Evolutionary conservation across 92 coral and sea anemone genomes (phyloP).

Genomic region (Ricordea florida): DNA sequence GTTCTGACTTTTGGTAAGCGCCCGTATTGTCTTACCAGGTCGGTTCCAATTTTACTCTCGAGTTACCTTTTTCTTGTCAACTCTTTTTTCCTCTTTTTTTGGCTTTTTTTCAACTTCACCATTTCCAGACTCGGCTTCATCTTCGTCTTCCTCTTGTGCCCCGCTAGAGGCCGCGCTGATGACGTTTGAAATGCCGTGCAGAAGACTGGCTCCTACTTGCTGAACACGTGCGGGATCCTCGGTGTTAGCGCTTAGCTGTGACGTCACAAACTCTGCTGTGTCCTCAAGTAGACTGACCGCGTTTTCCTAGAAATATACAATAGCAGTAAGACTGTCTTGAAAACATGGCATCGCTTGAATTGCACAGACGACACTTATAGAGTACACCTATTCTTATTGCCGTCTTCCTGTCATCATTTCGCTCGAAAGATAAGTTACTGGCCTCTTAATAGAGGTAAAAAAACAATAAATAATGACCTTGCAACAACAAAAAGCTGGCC

Average conservation of each 20-base stretch:
- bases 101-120: background rate
- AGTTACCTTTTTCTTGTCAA: constrained; percentile 54
- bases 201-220: constrained; percentile 77
- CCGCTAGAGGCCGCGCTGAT: constrained; percentile 65
- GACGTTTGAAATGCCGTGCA: constrained; percentile 80
- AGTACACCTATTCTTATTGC: too few relatives aligned
- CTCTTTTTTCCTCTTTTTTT: constrained; percentile 14
- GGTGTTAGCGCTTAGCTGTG: constrained; percentile 49
- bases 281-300: constrained; percentile 72
- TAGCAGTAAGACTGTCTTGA: background rate
- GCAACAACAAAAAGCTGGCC: too few relatives aligned
- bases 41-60: too few relatives aligned
- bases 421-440: too few relatives aligned
- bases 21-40: too few relatives aligned
- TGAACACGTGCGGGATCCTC: constrained; percentile 66
- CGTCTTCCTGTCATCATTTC: too few relatives aligned
- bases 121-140: background rate
- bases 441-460: too few relatives aligned
- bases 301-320: constrained; percentile 45
- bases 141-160: constrained; percentile 26
- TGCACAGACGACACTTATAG: too few relatives aligned
- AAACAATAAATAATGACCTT: too few relatives aligned
- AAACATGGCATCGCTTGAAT: too few relatives aligned
- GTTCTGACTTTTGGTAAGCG: too few relatives aligned
- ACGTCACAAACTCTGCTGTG: constrained; percentile 77